Percentiles rank a stretch among this genome's conserved stretches.
Conservation (phyloP, 1,140 invertebrate species). For the Theocolax elegans region DNA sequence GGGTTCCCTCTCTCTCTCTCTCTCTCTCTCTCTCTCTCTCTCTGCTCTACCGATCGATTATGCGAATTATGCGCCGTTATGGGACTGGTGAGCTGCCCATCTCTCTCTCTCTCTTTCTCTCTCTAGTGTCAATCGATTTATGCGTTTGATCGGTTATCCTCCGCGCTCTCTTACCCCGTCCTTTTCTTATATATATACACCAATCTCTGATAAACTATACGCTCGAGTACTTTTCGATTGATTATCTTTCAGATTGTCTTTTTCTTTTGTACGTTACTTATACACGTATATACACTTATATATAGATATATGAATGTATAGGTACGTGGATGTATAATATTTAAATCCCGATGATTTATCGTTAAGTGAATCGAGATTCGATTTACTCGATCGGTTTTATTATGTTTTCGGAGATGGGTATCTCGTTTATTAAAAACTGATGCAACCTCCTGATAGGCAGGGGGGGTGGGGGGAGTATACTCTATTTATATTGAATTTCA, state of each 20-base stretch:
- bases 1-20: constrained; percentile 46
- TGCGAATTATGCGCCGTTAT: constrained; percentile 42
- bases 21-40: constrained; percentile 10
- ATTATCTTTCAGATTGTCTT: too few species aligned
- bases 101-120: not conserved
- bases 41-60: constrained; percentile 39
- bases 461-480: too few species aligned
- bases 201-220: constrained; percentile 37
- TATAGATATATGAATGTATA: too few species aligned
- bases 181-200: constrained; percentile 20
- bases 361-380: too few species aligned
- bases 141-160: constrained; percentile 9
- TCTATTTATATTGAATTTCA: constrained; percentile 29
- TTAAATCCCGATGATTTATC: too few species aligned
- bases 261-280: too few species aligned
- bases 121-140: constrained; percentile 37
- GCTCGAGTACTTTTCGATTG: not conserved
- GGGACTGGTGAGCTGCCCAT: not conserved
- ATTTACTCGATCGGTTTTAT: not conserved
- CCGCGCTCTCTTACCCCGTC: constrained; percentile 11
- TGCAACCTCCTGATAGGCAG: too few species aligned
- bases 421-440: too few species aligned
- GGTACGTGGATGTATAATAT: too few species aligned
- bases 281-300: too few species aligned
- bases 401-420: too few species aligned